phyloP scores from a whole-genome alignment of 2,113 vertebrate genomes.

The Phasianus colchicus region DNA sequence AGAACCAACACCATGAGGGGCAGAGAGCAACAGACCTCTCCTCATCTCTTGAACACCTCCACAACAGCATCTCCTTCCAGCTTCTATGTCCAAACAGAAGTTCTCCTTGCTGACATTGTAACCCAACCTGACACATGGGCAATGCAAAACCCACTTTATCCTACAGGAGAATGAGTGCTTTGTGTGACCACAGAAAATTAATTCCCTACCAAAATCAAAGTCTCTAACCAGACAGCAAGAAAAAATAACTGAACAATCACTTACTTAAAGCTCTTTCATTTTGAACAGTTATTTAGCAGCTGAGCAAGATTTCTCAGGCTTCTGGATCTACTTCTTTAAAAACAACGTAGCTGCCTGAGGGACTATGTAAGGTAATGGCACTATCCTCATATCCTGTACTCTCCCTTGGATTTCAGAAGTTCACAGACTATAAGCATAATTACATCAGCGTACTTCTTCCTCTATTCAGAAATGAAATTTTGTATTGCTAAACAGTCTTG shows the following conservation, averaged over 20 bases:
- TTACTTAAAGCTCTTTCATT: background rate
- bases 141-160: background rate
- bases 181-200: background rate
- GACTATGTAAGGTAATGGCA: background rate
- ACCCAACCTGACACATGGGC: background rate
- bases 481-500: background rate
- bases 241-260: background rate
- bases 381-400: slow-evolving; percentile 29
- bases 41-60: background rate
- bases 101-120: background rate
- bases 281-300: background rate
- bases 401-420: background rate
- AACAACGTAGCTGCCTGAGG: background rate
- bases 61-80: background rate
- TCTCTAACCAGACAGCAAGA: background rate
- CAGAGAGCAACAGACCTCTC: background rate
- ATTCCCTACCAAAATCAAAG: background rate
- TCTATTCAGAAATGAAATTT: background rate
- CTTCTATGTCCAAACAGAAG: background rate
- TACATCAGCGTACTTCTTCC: background rate
- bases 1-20: background rate
- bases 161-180: background rate
- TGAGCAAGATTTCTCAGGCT: background rate
- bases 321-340: background rate
- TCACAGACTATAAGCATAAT: slow-evolving; percentile 37